Base-by-base conservation (phyloP, 2,113 vertebrate genomes). In the Forbesichthys agassizii region DNA sequence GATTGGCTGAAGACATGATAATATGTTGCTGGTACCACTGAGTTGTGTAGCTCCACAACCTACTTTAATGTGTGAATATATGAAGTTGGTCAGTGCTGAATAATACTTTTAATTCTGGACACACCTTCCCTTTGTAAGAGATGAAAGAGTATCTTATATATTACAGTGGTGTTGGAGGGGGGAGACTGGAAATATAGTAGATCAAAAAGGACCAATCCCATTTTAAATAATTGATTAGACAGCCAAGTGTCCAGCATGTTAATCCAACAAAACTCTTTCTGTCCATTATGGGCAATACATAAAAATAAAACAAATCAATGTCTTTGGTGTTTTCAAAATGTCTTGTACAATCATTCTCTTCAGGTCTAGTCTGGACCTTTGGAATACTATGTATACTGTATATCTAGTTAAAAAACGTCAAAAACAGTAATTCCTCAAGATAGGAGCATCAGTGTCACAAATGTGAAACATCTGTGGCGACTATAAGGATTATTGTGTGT, bases 251-350 rank as follows among this genome's bases (percentile, higher is more conserved):
- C 54, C 10, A 14, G 12, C 27, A 13, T 14, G 52, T 53, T 53
- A 7, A 14, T 56, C 27, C 27, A 18, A 10, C n/a, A 56, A 52
- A 16, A 18, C 8, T 10, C 16, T 20, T 9, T 14, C 51, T 11
- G 57, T 58, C 68, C 66, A 56, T 10, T 53, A 33, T 48, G 54
- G 51, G 61, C 68, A 59, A 20, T 48, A 42, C 11, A 27, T 66
- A 73, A 74, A 69, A 61, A 33, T 20, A 76, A 46, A 27, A 27
- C 27, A 27, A 27, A 27, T 27, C 69, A 69, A 27, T 72, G 10
- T 84, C 82, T 87, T 83, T 87, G 85, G 82, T 69, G 69, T 70
- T 70, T 51, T 76, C 70, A 69, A 10, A 69, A 5, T 65, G 67
- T 72, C 65, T 61, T 47, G 47, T 11, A 12, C 6, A 4, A 1